Base-by-base conservation (phyloP, 2,113 vertebrate genomes). In the Puma concolor region DNA sequence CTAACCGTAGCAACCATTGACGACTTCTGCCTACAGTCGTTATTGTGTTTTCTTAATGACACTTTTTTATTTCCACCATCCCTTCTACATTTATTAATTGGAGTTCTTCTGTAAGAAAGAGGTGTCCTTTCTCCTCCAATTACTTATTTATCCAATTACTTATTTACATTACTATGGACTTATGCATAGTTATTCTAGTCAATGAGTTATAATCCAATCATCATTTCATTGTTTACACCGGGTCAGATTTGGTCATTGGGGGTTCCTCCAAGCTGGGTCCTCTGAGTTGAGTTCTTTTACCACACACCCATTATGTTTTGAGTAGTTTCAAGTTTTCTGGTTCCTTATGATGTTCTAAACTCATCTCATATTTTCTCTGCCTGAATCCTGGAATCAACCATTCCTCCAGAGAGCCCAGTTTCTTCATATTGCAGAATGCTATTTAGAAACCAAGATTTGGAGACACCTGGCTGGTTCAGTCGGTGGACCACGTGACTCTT, bases 1-100 rank as follows among this genome's bases (percentile, higher is more conserved):
- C 76, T 88, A 63, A 94, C 88, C 80, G 83, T 92, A 95, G 84
- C 67, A 95, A 14, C 63, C n/a, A 33, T 15, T 31, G 38, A 74
- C 11, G 50, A 89, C 33, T 31, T 63, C 33, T 81, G 74, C 64
- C 91, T 29, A 76, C 9, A 27, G 3, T 63, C 44, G 69, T 41
- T 67, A 74, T 48, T 27, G 71, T 11, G 4, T 82, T 67, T 77
- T 33, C 50, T 84, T 84, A 63, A 71, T 5, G 69, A 77, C 72
- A 19, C 1, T 63, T 80, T 91, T 87, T 67, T 63, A 81, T 86
- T 96, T 89, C 67, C 14, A n/a, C 74, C 31, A 41, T 77, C 36
- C n/a, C 50, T 60, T 76, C 82, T 19, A 80, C 2, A 38, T 69
- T 84, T 50, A 76, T 74, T 79, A 27, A 63, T 15, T 44, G 23